Conservation (phyloP, 2,888 invertebrate genomes). For the Drosophila nigritarsus region DNA sequence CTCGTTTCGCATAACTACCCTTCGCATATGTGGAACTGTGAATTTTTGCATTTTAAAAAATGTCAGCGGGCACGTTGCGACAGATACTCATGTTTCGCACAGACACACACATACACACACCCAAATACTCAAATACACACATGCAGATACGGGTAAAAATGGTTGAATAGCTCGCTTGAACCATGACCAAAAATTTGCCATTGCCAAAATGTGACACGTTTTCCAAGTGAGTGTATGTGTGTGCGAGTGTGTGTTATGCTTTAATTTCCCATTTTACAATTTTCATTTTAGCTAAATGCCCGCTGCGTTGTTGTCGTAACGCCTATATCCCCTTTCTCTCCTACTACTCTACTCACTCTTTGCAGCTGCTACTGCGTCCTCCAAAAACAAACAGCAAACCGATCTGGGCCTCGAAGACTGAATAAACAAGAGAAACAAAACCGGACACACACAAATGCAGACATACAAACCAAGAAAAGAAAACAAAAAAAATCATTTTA, state of each 20-base stretch:
- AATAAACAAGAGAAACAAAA: slow-evolving; percentile 71
- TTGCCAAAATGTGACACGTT: slow-evolving; percentile 32
- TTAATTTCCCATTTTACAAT: slow-evolving; percentile 65
- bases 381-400: slow-evolving; percentile 54
- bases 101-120: neutral
- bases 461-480: slow-evolving; percentile 18
- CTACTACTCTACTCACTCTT: neutral
- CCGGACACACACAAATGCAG: slow-evolving; percentile 25
- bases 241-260: slow-evolving; percentile 58
- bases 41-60: slow-evolving; percentile 31
- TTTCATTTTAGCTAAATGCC: slow-evolving; percentile 38
- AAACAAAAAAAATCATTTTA: slow-evolving; percentile 60
- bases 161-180: slow-evolving; percentile 40
- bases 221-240: neutral
- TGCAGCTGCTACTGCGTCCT: slow-evolving; percentile 10
- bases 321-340: neutral
- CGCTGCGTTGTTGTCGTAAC: slow-evolving; percentile 18
- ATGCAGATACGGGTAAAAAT: slow-evolving; percentile 27
- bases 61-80: slow-evolving; percentile 30
- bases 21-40: slow-evolving; percentile 18
- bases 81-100: slow-evolving; percentile 28
- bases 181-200: slow-evolving; percentile 35
- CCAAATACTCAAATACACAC: neutral
- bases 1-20: neutral
- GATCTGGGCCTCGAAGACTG: slow-evolving; percentile 63